These are phyloP conservation scores for Garra rufa DNA, from an alignment of 2,113 vertebrate genomes.

Conservation along the genomic window DNA sequence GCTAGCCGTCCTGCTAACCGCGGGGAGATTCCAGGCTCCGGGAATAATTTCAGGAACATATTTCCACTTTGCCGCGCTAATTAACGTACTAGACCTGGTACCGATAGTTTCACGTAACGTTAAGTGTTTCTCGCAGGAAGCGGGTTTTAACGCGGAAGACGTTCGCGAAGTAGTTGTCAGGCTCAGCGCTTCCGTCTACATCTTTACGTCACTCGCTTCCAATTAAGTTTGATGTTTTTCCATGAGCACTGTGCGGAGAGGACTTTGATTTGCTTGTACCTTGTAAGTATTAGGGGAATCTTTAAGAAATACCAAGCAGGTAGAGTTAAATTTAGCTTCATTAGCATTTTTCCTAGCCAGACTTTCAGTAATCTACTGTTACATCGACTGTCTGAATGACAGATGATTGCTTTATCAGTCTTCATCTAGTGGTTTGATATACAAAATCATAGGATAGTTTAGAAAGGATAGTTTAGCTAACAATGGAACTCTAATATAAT, in stretches of 20 bases:
- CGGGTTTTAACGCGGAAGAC: background rate
- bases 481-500: background rate
- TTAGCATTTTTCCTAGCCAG: background rate
- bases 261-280: conserved; percentile 71
- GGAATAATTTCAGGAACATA: background rate
- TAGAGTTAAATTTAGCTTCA: background rate
- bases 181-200: conserved; percentile 51
- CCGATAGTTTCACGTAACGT: background rate
- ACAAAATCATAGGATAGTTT: background rate
- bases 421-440: background rate
- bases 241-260: conserved; percentile 54
- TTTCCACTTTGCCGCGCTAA: background rate
- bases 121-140: background rate
- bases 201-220: conserved; percentile 63
- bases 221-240: conserved; percentile 67
- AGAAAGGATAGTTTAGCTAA: background rate
- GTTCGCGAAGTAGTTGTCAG: background rate
- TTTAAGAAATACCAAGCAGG: background rate
- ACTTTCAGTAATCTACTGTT: background rate
- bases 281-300: conserved; percentile 66
- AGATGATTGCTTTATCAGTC: background rate
- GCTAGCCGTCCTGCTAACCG: conserved; percentile 35
- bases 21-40: conserved; percentile 13
- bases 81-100: background rate
- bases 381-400: background rate